Evolutionary conservation across 2,888 invertebrate genomes (phyloP), one percentile per base, ranked within the genome.

Genomic region (Melanostoma mellinum): DNA sequence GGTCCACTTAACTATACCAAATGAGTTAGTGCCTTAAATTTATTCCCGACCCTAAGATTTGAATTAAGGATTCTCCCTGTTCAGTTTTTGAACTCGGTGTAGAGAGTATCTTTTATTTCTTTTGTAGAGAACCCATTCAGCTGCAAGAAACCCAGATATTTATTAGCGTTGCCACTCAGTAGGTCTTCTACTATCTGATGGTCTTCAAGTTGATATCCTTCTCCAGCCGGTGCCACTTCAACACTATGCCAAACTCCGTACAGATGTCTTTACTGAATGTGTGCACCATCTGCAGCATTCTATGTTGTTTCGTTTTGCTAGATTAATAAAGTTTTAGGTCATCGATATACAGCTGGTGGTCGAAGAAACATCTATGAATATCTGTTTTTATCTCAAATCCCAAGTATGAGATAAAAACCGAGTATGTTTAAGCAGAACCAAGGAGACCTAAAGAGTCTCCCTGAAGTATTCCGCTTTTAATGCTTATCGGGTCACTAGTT

Each of bases 61-160:
- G 55, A 20, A 20, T 38, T 20, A 3, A 56, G 8, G 9, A 56
- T 40, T 56, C 40, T 56, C 8, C 8, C 5, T 9, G 40, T 40
- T 5, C 56, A 30, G 8, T 56, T 10, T 3, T 38, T 8, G 8
- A 56, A 38, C 4, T 56, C 10, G 3, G 20, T 20, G 10, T 9
- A 2, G 38, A n/a, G n/a, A n/a, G n/a, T n/a, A n/a, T n/a, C n/a
- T n/a, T n/a, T n/a, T n/a, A n/a, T n/a, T n/a, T n/a, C 58, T 8
- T 6, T n/a, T 10, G 38, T 40, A 30, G 20, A 8, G 8, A 40
- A 30, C 9, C 56, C 30, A 4, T 3, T 40, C 2, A 40, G 42
- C 8, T 52, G 48, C n/a, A 56, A 6, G 38, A 56, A 48, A 35
- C 56, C 48, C n/a, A 69, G 38, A n/a, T 69, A 56, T 32, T 56